Base-by-base conservation (phyloP, 2,113 vertebrate species). In the Odontophorus gujanensis region DNA sequence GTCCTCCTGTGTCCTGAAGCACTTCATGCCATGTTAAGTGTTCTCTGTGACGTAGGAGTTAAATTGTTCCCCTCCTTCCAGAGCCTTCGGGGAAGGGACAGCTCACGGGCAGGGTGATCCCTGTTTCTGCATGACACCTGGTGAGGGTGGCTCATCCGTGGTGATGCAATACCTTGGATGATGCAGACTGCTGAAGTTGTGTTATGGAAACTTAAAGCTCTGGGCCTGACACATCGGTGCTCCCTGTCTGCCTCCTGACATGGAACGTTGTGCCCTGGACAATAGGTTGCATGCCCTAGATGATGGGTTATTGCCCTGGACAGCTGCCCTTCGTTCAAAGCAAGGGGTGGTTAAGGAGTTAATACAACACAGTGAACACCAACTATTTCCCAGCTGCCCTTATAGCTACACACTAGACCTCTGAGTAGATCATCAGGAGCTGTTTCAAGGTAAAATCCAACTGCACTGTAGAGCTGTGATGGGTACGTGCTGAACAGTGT, bases 61-160 rank as follows among this genome's bases (percentile, higher is more conserved):
- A 16, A 26, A 7, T 2, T 34, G 63, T 21, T n/a, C 69, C 71
- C 36, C 57, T 78, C 14, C 42, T 73, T 55, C 43, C 28, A 4
- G 1, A 66, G 71, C 79, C 94, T 92, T 43, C 2, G 2, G 67
- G 80, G 53, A 45, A 74, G 77, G 65, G 75, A 84, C 48, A 84
- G 71, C 7, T 87, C 71, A 40, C 15, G 1, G 10, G 2, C 1
- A 2, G 2, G 85, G 89, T 38, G 78, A 73, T 51, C 92, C 83
- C 67, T 40, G 84, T 67, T 40, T 34, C 12, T 5, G 45, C 5
- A 13, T 43, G 87, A 72, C 81, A 66, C 59, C 13, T 7, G 0
- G 71, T 53, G 58, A 86, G 87, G 66, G 13, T 25, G 63, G 1
- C 19, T 34, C 7, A 48, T 9, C 2, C 0, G 0, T 0, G 69